Conservation (phyloP, 2,113 vertebrate species). For the Raja brachyura region DNA sequence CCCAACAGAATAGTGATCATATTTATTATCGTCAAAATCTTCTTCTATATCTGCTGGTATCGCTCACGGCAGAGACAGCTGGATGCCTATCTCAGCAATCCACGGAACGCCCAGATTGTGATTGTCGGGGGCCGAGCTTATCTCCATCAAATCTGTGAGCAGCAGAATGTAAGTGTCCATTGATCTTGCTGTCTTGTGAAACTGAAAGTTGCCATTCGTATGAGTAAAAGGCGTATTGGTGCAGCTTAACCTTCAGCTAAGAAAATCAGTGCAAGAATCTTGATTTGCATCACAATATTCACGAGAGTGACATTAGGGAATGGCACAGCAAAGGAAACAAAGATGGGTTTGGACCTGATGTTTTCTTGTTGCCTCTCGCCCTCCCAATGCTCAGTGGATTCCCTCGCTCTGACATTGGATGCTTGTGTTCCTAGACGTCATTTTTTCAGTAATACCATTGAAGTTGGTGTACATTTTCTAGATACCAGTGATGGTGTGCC, state of each 20-base stretch:
- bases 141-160: constrained; percentile 67
- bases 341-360: background rate
- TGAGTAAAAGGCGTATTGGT: background rate
- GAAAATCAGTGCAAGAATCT: background rate
- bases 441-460: background rate
- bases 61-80: constrained; percentile 74
- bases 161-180: constrained; percentile 42
- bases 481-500: background rate
- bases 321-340: background rate
- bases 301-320: background rate
- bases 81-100: constrained; percentile 70
- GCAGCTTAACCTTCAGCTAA: background rate
- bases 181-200: background rate
- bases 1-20: constrained; percentile 57
- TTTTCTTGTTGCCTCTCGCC: background rate
- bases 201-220: background rate
- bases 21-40: constrained; percentile 74
- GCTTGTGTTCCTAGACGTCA: background rate
- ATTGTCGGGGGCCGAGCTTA: constrained; percentile 72
- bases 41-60: constrained; percentile 78
- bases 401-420: background rate
- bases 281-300: background rate
- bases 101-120: constrained; percentile 72
- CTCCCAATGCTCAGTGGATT: background rate
- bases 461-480: no score